phyloP scores from a whole-genome alignment of 1,140 invertebrate species.

The Coelopa frigida region DNA sequence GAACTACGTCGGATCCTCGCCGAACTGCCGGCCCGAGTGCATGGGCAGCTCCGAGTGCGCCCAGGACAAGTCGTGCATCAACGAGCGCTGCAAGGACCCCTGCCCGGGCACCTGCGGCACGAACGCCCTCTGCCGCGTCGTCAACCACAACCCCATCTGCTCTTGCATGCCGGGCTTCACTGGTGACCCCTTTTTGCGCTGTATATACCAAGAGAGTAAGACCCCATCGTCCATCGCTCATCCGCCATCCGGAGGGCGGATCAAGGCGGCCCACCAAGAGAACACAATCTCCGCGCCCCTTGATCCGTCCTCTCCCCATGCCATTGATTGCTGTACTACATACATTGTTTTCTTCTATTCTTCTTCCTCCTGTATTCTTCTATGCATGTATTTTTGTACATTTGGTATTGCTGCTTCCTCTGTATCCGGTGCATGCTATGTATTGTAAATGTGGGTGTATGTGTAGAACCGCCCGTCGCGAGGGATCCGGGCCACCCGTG shows the following conservation, averaged over 20 bases:
- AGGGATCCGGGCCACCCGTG: conserved; percentile 55
- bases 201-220: conserved; percentile 56
- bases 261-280: neutral
- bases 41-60: conserved; percentile 66
- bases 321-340: conserved; percentile 5
- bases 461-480: conserved; percentile 45
- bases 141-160: conserved; percentile 73
- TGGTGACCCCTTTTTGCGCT: conserved; percentile 68
- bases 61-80: conserved; percentile 61
- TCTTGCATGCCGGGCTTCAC: conserved; percentile 58
- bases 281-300: neutral
- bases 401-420: neutral
- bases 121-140: conserved; percentile 64
- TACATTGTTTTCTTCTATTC: conserved; percentile 9
- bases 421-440: conserved; percentile 5
- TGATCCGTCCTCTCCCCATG: conserved; percentile 2
- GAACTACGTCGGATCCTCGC: conserved; percentile 61
- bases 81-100: conserved; percentile 68
- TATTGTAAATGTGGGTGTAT: conserved; percentile 13
- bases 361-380: neutral
- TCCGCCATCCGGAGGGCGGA: neutral
- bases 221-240: conserved; percentile 9
- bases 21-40: conserved; percentile 67
- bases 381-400: neutral
- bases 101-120: conserved; percentile 66